phyloP scores from a whole-genome alignment of 1,140 invertebrate species.

The Caenorhabditis inopinata region DNA sequence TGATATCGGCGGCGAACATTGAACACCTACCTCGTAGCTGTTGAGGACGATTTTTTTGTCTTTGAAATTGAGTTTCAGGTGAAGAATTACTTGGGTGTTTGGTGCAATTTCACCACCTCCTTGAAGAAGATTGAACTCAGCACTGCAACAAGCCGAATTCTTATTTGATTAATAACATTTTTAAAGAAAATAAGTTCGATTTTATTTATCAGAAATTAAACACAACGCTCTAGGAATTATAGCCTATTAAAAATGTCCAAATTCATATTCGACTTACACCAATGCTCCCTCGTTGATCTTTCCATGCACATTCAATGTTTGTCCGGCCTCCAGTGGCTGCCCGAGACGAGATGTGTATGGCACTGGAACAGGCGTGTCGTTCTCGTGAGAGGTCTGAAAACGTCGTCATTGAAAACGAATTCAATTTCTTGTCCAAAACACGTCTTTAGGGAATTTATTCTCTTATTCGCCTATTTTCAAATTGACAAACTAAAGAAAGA shows the following conservation, averaged over 20 bases:
- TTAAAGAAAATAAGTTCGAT: too few relatives aligned
- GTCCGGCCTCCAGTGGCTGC: constrained; percentile 15
- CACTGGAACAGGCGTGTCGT: neutral
- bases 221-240: too few relatives aligned
- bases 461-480: too few relatives aligned
- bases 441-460: too few relatives aligned
- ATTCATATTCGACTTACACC: neutral
- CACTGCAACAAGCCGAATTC: constrained; percentile 1
- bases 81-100: constrained; percentile 37
- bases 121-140: constrained; percentile 48
- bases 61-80: constrained; percentile 46
- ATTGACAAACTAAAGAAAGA: too few relatives aligned
- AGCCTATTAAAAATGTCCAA: too few relatives aligned
- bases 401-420: neutral
- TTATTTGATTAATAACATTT: too few relatives aligned
- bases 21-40: constrained; percentile 2
- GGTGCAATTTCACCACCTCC: constrained; percentile 41
- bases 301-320: constrained; percentile 7
- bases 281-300: constrained; percentile 13
- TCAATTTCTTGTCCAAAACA: too few relatives aligned
- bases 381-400: neutral
- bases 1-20: neutral
- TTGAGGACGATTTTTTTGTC: constrained; percentile 51
- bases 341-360: constrained; percentile 15
- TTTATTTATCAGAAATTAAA: too few relatives aligned